These are phyloP conservation scores for Archilochus colubris DNA, from an alignment of 2,113 vertebrate genomes.

Conservation along the genomic window DNA sequence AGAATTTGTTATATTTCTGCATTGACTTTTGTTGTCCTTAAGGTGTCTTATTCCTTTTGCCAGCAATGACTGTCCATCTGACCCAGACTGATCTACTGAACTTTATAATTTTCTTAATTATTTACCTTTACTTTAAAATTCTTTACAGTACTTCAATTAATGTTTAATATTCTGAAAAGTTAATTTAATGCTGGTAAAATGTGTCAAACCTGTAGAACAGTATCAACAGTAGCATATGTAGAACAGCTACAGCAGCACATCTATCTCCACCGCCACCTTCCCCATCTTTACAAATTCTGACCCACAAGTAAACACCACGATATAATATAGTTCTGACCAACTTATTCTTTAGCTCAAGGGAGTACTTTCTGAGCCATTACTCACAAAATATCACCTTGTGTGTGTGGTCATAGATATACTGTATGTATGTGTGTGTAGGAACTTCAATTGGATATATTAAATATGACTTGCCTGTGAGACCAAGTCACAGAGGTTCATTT, in stretches of 20 bases:
- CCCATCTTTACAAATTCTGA: neutral
- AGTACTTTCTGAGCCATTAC: neutral
- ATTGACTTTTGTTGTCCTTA: neutral
- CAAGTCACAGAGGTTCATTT: neutral
- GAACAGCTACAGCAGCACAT: too few species aligned
- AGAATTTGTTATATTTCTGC: neutral
- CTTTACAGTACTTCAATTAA: neutral
- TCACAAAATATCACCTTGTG: neutral
- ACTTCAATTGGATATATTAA: neutral
- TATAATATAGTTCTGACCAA: neutral
- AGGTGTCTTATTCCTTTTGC: neutral
- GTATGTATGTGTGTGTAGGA: fast-evolving
- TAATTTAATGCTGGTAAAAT: neutral
- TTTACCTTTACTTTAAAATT: neutral
- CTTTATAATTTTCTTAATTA: neutral
- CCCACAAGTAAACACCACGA: neutral
- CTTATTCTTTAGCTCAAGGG: neutral
- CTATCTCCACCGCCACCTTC: neutral
- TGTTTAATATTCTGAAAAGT: neutral
- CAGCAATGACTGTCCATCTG: neutral
- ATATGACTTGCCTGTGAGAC: neutral
- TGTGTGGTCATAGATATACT: neutral
- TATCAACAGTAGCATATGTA: neutral
- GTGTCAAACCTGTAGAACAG: neutral
- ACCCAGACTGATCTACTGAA: neutral